These are phyloP conservation scores for Campylorhamphus procurvoides DNA, from an alignment of 2,113 vertebrate species.

Conservation along the genomic window DNA sequence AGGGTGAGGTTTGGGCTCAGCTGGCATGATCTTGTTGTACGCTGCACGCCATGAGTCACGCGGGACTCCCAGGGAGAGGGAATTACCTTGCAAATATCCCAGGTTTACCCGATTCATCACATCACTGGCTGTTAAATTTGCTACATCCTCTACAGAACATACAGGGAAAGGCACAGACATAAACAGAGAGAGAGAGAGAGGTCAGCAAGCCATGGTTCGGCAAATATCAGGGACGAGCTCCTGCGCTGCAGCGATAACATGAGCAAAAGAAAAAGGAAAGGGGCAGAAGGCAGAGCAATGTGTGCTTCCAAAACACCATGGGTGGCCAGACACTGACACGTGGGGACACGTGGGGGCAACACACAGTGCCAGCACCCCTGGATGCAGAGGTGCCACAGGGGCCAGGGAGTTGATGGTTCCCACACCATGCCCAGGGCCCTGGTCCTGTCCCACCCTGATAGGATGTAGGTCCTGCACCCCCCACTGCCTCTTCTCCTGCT, in stretches of 20 bases:
- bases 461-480: not conserved
- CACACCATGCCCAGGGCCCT: not conserved
- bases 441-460: rapidly evolving
- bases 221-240: conserved; percentile 61
- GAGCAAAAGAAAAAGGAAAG: conserved; percentile 14
- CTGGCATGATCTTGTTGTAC: conserved; percentile 57
- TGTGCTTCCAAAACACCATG: not conserved
- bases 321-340: not conserved
- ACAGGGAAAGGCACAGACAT: conserved; percentile 77
- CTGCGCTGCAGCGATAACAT: conserved; percentile 29
- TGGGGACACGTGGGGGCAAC: not conserved
- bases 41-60: conserved; percentile 52
- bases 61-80: conserved; percentile 64
- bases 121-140: conserved; percentile 99
- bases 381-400: not conserved
- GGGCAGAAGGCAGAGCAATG: conserved; percentile 16
- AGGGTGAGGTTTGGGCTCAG: conserved; percentile 37
- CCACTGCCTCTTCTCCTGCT: rapidly evolving
- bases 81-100: conserved; percentile 99
- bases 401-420: not conserved
- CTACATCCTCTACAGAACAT: conserved; percentile 97
- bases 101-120: conserved; percentile 99
- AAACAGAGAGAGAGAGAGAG: conserved; percentile 78
- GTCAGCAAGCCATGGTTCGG: conserved; percentile 77
- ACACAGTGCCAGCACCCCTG: not conserved